Evolutionary conservation across 2,888 invertebrate species (phyloP), one percentile per base, ranked within the genome.

Genomic region (Lasioglossum malachurum): DNA sequence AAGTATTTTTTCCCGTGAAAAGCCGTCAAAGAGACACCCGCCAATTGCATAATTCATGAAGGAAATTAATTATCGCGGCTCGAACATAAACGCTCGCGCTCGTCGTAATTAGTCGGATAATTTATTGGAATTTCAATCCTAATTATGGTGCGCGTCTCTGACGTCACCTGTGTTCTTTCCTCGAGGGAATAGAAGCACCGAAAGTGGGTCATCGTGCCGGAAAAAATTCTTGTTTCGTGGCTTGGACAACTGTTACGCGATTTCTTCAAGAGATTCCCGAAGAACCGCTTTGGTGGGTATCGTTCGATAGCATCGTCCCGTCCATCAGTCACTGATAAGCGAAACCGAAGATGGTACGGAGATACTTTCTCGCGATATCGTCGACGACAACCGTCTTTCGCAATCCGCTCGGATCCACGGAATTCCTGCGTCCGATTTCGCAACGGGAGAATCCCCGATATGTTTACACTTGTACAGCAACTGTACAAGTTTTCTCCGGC

Each of bases 41-140:
- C 57, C 19, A 81, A 76, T 35, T 87, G 83, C 81, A 87, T 87
- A 83, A 87, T 87, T 87, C 87, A 87, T 83, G 72, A 86, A 76
- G 78, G 80, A 86, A 86, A 82, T 86, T 82, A 85, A 82, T 87
- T 82, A 87, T 85, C 75, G 14, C 35, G 57, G 35, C 60, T 10
- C 27, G 38, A 23, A 75, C 53, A 14, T 57, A 71, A 80, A 73
- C 49, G n/a, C 77, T 41, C 60, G 60, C 16, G 67, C 35, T 75
- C 31, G 27, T 41, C 31, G 72, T 69, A 78, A 82, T 86, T 78
- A 75, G 72, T 60, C 8, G 46, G 35, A 49, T 57, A 64, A 84
- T 81, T 81, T 78, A 79, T 81, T 38, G 74, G 75, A 79, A 82
- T 85, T 73, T 60, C 74, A 74, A 27, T 46, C 38, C 74, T 83